phyloP scores from a whole-genome alignment of 2,888 invertebrate genomes.

The Drosophila ochracea region DNA sequence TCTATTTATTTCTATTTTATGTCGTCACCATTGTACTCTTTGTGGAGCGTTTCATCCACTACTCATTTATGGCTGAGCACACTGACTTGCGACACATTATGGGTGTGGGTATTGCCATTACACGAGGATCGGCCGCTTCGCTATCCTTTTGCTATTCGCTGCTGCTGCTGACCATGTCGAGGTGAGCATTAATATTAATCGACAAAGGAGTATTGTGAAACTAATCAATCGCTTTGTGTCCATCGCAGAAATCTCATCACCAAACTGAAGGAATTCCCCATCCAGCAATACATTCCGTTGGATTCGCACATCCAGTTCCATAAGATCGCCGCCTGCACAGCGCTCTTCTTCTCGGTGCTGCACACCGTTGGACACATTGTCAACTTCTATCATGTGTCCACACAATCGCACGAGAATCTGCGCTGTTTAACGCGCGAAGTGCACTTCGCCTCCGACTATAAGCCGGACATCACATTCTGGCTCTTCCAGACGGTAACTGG shows the following conservation, averaged over 20 bases:
- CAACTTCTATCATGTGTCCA: slow-evolving; percentile 98
- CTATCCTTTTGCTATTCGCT: slow-evolving; percentile 97
- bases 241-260: slow-evolving; percentile 95
- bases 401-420: slow-evolving; percentile 96
- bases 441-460: slow-evolving; percentile 96
- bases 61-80: slow-evolving; percentile 98
- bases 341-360: slow-evolving; percentile 95
- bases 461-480: slow-evolving; percentile 98
- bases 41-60: slow-evolving; percentile 97
- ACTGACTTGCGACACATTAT: slow-evolving; percentile 97
- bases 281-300: slow-evolving; percentile 96
- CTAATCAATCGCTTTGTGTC: background rate
- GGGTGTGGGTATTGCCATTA: slow-evolving; percentile 98
- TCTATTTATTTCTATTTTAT: slow-evolving; percentile 97
- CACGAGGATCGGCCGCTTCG: slow-evolving; percentile 96
- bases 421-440: slow-evolving; percentile 97
- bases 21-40: slow-evolving; percentile 97
- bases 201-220: background rate
- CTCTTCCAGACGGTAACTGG: slow-evolving; percentile 97
- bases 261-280: slow-evolving; percentile 96
- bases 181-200: slow-evolving; percentile 68
- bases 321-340: slow-evolving; percentile 98
- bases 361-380: slow-evolving; percentile 98
- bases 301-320: slow-evolving; percentile 99
- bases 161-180: slow-evolving; percentile 95